Evolutionary conservation across 1,140 invertebrate genomes (phyloP), one percentile per base, ranked within the genome.

Genomic region (Manduca sexta): DNA sequence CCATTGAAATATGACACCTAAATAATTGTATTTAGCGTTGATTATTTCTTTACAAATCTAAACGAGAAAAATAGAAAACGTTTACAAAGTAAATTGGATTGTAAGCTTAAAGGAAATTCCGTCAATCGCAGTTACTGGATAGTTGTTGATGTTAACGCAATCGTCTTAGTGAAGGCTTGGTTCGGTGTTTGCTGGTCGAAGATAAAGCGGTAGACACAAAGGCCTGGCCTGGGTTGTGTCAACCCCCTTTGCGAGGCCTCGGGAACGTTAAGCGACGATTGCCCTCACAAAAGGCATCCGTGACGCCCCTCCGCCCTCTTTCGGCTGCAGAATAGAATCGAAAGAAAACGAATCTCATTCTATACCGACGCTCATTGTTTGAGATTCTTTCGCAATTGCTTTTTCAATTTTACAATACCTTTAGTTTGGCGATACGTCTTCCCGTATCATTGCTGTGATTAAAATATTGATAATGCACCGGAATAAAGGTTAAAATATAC

Each of bases 341-440:
- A 67, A 76, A 75, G 73, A 76, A 75, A 72, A 72, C 69, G 59
- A 69, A 74, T 75, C 62, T 63, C 69, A 67, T 73, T 74, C 54
- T 63, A 54, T 57, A 53, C 49, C 52, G 40, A 43, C 47, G 56
- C 54, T 69, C 65, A 68, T 74, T 80, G 76, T 76, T 74, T 73
- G 72, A 59, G 58, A 65, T 66, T 62, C 63, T 68, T 55, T 62
- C 69, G 65, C 67, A 74, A 74, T 72, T 68, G 70, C 67, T 74
- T 71, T 77, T 70, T 64, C 60, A 69, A 77, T 67, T 70, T 68
- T 59, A 62, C 60, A 64, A 63, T 63, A 49, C 61, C 45, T 55
- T 56, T 55, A 64, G 51, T 52, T 58, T 60, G 56, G 44, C 55
- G 45, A n/a, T n/a, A n/a, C n/a, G n/a, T n/a, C n/a, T n/a, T n/a